Evolutionary conservation across 2,888 invertebrate genomes (phyloP).

Genomic region (Ypsolopha scabrella): DNA sequence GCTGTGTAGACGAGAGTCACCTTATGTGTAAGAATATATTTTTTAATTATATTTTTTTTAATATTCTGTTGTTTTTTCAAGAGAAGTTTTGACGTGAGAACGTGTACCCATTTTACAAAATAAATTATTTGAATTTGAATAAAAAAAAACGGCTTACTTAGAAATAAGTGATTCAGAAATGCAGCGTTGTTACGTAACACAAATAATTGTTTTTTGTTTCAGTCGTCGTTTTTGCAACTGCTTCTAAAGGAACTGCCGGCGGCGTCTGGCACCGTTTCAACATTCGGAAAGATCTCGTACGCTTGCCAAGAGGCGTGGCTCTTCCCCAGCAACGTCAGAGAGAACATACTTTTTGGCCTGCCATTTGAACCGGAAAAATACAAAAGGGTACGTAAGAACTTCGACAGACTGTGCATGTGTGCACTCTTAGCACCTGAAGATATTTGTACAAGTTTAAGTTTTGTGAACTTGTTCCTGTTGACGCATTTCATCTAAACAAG

Average conservation of each 20-base stretch:
- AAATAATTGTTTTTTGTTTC: conserved; percentile 16
- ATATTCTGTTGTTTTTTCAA: no score
- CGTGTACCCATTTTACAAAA: no score
- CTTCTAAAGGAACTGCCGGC: conserved; percentile 80
- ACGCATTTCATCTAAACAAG: no score
- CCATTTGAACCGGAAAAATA: conserved; percentile 73
- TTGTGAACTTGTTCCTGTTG: no score
- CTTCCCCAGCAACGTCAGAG: conserved; percentile 79
- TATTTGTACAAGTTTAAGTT: neutral
- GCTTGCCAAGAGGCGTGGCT: conserved; percentile 91
- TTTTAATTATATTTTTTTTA: no score
- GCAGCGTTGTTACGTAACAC: neutral
- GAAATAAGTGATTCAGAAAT: no score
- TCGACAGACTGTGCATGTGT: conserved; percentile 3
- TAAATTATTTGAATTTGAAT: no score
- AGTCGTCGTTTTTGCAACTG: conserved; percentile 75
- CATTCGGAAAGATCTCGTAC: conserved; percentile 77
- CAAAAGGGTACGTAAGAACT: conserved; percentile 36
- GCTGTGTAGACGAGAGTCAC: no score
- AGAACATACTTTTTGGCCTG: conserved; percentile 89
- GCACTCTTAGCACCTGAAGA: neutral
- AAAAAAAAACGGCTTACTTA: no score
- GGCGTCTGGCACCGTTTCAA: conserved; percentile 70
- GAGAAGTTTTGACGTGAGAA: no score
- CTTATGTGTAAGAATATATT: no score